phyloP scores from a whole-genome alignment of 1,140 invertebrate genomes.

The Bradysia coprophila region DNA sequence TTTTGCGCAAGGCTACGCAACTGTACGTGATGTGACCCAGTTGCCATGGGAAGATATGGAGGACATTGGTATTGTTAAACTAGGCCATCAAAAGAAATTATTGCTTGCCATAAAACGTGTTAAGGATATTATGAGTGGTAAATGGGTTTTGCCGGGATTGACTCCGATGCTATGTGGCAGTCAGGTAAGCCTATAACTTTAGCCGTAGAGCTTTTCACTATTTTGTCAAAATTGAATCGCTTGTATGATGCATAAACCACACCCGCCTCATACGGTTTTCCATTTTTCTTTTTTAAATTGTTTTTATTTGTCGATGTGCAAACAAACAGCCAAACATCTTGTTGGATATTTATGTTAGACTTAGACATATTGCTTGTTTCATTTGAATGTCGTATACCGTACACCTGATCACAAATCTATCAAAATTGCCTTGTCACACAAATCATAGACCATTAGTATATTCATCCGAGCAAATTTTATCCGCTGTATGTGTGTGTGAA shows the following conservation, averaged over 20 bases:
- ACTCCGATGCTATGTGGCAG: neutral
- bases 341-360: too few species aligned
- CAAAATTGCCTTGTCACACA: too few species aligned
- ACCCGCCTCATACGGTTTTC: too few species aligned
- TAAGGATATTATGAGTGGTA: constrained; percentile 81
- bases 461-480: too few species aligned
- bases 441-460: too few species aligned
- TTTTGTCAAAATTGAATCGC: too few species aligned
- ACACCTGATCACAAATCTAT: too few species aligned
- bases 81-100: constrained; percentile 97
- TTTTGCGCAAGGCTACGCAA: constrained; percentile 80
- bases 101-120: constrained; percentile 91
- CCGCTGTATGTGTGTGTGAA: too few species aligned
- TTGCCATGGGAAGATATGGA: constrained; percentile 98
- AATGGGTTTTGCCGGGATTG: constrained; percentile 30
- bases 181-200: neutral
- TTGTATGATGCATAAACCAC: neutral
- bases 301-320: too few species aligned
- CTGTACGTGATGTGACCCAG: constrained; percentile 81
- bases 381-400: too few species aligned
- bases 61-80: constrained; percentile 87
- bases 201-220: neutral
- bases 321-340: too few species aligned
- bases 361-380: too few species aligned
- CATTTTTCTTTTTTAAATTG: neutral